Base-by-base conservation (phyloP, 2,888 invertebrate species). In the Acleris literana region DNA sequence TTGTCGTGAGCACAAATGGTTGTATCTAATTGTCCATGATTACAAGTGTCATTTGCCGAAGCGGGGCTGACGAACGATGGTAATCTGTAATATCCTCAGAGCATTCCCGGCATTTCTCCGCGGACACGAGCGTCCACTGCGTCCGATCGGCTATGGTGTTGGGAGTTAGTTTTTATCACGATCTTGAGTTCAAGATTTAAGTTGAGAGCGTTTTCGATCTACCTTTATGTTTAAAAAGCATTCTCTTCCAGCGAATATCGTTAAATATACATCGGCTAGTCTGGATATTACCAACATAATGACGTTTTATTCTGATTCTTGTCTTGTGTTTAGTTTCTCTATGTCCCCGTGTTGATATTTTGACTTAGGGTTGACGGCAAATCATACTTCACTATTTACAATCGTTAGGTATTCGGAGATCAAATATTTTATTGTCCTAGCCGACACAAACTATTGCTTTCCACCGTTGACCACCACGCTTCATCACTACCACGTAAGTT, bases 101-200 rank as follows among this genome's bases (percentile, higher is more conserved):
- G 54, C 59, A 68, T 68, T 68, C 68, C 55, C 58, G 20, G 55
- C 55, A 52, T 64, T 63, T 54, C 63, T 60, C 20, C 22, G 18
- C 55, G 57, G 57, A 44, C 56, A 18, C 52, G 25, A 53, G 64
- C 69, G 72, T 64, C 68, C 18, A 69, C 72, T 75, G 74, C 78
- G 77, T 71, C 79, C 68, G 71, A 73, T 75, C 68, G 64, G 63
- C 61, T 61, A 68, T 68, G 68, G 64, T 48, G 68, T 57, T 57
- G 48, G 51, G 59, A 56, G 57, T 17, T 18, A 48, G 46, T 62
- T 66, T 62, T 66, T 61, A 53, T 62, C 20, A 20, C 16, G 33
- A 6, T 9, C 29, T 29, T 29, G 49, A 49, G 13, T 3, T 33
- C 33, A 49, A 33, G 46, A 17, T 46, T 5, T 16, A 6, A 46